Evolutionary conservation across 2,888 invertebrate species (phyloP).

Genomic region (Hanleya hanleyi): DNA sequence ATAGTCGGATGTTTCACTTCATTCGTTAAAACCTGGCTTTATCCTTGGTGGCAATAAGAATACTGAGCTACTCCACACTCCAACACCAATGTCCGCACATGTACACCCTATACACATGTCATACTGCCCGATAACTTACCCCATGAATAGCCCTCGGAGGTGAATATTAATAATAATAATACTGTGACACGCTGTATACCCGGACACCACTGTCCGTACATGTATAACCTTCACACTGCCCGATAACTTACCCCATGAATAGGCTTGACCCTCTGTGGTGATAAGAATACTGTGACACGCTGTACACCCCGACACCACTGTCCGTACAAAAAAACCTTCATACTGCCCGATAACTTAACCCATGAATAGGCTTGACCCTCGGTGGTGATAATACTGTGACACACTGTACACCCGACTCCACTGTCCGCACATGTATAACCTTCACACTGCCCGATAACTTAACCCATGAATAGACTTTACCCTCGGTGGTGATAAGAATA

Average conservation of each 20-base stretch:
- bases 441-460: constrained; percentile 70
- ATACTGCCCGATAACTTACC: constrained; percentile 79
- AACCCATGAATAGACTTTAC: constrained; percentile 82
- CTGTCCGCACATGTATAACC: too few species aligned
- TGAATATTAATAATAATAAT: constrained; percentile 88
- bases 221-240: constrained; percentile 69
- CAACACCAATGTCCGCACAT: too few species aligned
- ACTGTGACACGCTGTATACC: constrained; percentile 89
- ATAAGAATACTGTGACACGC: constrained; percentile 91
- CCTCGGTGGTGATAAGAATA: neutral
- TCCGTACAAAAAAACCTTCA: too few species aligned
- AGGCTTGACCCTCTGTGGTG: constrained; percentile 88
- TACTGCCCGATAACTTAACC: constrained; percentile 77
- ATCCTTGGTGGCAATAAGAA: too few species aligned
- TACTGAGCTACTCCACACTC: too few species aligned
- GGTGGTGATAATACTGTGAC: too few species aligned
- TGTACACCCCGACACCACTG: constrained; percentile 85
- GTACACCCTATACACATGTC: too few species aligned
- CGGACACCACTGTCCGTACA: constrained; percentile 83
- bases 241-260: constrained; percentile 83
- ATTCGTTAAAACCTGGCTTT: too few species aligned
- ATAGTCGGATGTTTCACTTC: too few species aligned
- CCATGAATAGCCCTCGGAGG: constrained; percentile 88
- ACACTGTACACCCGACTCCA: too few species aligned
- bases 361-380: too few species aligned